phyloP scores from a whole-genome alignment of 2,113 vertebrate genomes.

The Spea bombifrons region DNA sequence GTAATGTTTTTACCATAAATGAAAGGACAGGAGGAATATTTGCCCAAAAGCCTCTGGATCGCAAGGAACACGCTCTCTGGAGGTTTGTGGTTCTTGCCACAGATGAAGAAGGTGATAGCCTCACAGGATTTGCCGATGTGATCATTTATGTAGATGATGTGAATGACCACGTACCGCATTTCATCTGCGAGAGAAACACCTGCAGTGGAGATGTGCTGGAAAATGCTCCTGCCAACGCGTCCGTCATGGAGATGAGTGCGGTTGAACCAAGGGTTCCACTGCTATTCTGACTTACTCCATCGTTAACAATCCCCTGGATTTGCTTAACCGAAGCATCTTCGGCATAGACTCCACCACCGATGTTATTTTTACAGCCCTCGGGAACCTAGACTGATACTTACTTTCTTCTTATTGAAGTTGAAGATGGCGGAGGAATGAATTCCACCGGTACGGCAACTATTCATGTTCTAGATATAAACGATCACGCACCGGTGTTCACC shows the following conservation, averaged over 20 bases:
- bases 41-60: slow-evolving; percentile 74
- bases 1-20: slow-evolving; percentile 80
- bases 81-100: slow-evolving; percentile 85
- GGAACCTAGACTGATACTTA: slow-evolving; percentile 71
- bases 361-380: slow-evolving; percentile 67
- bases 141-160: slow-evolving; percentile 87
- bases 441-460: slow-evolving; percentile 80
- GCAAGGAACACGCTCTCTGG: slow-evolving; percentile 80
- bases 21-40: slow-evolving; percentile 82
- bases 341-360: slow-evolving; percentile 73
- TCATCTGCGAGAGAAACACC: slow-evolving; percentile 71
- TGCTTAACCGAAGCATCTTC: slow-evolving; percentile 74
- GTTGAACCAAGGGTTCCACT: too few species aligned
- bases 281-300: too few species aligned
- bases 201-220: slow-evolving; percentile 77
- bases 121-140: slow-evolving; percentile 85
- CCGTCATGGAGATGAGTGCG: slow-evolving; percentile 83
- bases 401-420: slow-evolving; percentile 77
- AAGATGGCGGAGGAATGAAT: slow-evolving; percentile 79
- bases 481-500: slow-evolving; percentile 75
- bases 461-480: slow-evolving; percentile 75
- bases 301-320: too few species aligned
- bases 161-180: slow-evolving; percentile 79
- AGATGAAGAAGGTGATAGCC: slow-evolving; percentile 83
- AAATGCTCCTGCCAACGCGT: slow-evolving; percentile 70